Evolutionary conservation across 2,113 vertebrate species (phyloP), one percentile per base, ranked within the genome.

Genomic region (Leptocoma aspasia): DNA sequence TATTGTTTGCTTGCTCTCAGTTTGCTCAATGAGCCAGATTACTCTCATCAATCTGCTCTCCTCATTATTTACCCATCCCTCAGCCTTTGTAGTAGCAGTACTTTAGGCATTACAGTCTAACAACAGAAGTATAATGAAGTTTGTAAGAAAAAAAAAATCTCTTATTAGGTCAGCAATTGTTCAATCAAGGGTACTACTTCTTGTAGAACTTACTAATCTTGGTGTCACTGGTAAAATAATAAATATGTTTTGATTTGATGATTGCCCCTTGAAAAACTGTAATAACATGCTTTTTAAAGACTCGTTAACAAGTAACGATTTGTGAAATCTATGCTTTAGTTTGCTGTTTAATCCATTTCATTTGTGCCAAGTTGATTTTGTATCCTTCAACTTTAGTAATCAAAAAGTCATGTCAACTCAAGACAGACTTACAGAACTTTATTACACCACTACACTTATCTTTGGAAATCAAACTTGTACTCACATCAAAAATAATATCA

Each of bases 401-500:
- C 44, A 92, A 84, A 86, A 89, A 47, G 7, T 76, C 30, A 68
- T 7, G 4, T 49, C 52, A 93, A 53, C 44, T 79, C 65, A 59
- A 85, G 89, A 63, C 30, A 77, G 33, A 18, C 61, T 69, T 60
- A 71, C 18, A 82, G 61, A 92, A 56, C 35, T 78, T 76, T 33
- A 61, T 61, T 71, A 44, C 47, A 78, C 75, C 53, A 53, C 72
- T 68, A 53, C 27, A 59, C 47, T 83, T 86, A 84, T 28, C 65
- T 87, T 80, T 89, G 72, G 60, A 91, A 92, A 89, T 86, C 54
- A 66, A 86, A 91, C 53, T 82, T 91, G 52, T 72, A 60, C 56
- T 83, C 35, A 42, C 52, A 83, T 70, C 60, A 89, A 92, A 94
- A 94, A 56, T 63, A 92, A 6, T 64, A 82, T 57, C 0, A 0